These are phyloP conservation scores for Cavia porcellus DNA, from an alignment of 2,113 vertebrate genomes.

Conservation along the genomic window DNA sequence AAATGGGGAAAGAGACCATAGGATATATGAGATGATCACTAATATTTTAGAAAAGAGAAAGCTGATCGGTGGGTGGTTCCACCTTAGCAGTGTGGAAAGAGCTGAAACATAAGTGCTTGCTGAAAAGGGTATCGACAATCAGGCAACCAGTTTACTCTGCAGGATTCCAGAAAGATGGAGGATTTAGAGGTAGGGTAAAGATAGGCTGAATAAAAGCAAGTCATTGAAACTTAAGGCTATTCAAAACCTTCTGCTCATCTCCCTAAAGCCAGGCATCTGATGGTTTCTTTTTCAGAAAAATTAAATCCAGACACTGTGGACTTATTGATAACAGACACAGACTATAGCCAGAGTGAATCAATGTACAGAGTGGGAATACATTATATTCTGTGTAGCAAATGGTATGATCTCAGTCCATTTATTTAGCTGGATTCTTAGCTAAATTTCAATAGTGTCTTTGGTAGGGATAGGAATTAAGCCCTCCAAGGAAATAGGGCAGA, in stretches of 20 bases:
- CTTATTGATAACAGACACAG: neutral
- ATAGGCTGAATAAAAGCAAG: neutral
- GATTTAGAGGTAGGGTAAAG: neutral
- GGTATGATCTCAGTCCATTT: neutral
- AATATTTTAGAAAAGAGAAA: neutral
- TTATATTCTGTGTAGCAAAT: neutral
- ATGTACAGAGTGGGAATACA: neutral
- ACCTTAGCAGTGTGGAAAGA: neutral
- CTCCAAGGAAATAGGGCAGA: neutral
- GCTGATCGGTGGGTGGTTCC: neutral
- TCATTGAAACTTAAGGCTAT: neutral
- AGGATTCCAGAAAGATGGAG: neutral
- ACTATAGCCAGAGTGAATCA: neutral
- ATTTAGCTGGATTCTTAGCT: neutral
- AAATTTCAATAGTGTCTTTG: neutral
- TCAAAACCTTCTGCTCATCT: neutral
- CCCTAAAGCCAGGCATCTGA: neutral
- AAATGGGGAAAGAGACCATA: neutral
- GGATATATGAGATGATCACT: neutral
- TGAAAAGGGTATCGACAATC: fast-evolving
- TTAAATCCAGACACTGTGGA: neutral
- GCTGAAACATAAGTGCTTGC: neutral
- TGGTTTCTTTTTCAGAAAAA: neutral
- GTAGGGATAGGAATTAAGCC: neutral
- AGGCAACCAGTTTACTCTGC: neutral